Percentiles rank a stretch among this genome's conserved stretches.
Conservation (phyloP, 1,140 invertebrate genomes). For the Brachionus rubens region DNA sequence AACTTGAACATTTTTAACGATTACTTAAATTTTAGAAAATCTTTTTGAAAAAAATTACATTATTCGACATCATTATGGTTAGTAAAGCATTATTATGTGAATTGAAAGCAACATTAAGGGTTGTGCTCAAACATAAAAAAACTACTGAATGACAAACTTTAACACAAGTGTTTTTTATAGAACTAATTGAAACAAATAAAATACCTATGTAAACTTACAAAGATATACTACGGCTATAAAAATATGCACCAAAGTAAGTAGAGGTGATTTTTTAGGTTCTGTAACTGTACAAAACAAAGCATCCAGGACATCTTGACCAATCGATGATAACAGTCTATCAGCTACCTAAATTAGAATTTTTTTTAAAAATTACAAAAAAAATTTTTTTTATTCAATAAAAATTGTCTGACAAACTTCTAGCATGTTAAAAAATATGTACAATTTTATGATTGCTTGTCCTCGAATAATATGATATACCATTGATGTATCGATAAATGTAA, state of each 20-base stretch:
- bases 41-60: slow-evolving; percentile 67
- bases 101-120: slow-evolving; percentile 97
- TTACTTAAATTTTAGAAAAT: slow-evolving; percentile 49
- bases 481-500: slow-evolving; percentile 41
- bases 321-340: slow-evolving; percentile 42
- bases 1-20: slow-evolving; percentile 70
- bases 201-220: slow-evolving; percentile 64
- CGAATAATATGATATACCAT: slow-evolving; percentile 86
- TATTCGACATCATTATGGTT: slow-evolving; percentile 99
- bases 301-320: slow-evolving; percentile 46
- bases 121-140: slow-evolving; percentile 83
- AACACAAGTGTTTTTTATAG: too few relatives aligned
- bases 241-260: slow-evolving; percentile 74
- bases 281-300: slow-evolving; percentile 24
- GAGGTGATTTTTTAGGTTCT: not conserved
- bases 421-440: slow-evolving; percentile 99
- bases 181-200: not conserved
- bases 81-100: slow-evolving; percentile 94
- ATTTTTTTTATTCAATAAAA: slow-evolving; percentile 34
- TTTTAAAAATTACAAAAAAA: not conserved
- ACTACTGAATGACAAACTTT: slow-evolving; percentile 86
- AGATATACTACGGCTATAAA: slow-evolving; percentile 86
- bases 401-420: slow-evolving; percentile 72
- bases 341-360: not conserved
- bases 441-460: slow-evolving; percentile 95